These are phyloP conservation scores for Gerris buenoi DNA, from an alignment of 1,140 invertebrate species.

Conservation along the genomic window DNA sequence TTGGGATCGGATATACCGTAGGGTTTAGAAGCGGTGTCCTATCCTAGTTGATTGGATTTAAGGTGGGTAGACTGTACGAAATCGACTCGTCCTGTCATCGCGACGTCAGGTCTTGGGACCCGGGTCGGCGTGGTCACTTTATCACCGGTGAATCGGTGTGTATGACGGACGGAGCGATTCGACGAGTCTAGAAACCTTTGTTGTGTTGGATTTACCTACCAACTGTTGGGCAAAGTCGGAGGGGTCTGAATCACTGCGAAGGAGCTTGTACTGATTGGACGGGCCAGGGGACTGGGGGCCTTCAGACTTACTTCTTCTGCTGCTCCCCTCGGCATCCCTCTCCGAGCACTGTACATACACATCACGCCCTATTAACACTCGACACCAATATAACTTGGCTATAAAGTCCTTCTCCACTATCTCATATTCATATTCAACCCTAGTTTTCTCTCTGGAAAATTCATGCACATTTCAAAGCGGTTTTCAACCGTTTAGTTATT, in stretches of 20 bases:
- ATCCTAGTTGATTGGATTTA: neutral
- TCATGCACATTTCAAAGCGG: too few relatives aligned
- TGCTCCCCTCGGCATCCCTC: conserved; percentile 17
- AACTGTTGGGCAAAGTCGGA: conserved; percentile 18
- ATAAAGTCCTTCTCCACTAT: too few relatives aligned
- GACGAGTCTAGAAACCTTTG: conserved; percentile 24
- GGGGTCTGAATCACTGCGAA: conserved; percentile 20
- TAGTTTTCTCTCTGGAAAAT: too few relatives aligned
- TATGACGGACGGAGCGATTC: too few relatives aligned
- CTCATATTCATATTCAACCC: too few relatives aligned
- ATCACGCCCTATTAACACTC: neutral
- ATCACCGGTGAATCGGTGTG: too few relatives aligned
- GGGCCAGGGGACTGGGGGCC: conserved; percentile 37
- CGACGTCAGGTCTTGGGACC: too few relatives aligned
- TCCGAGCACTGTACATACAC: conserved; percentile 10
- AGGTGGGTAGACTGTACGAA: neutral
- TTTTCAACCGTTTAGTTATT: too few relatives aligned
- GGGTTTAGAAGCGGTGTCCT: neutral
- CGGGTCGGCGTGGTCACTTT: too few relatives aligned
- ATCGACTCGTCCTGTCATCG: neutral
- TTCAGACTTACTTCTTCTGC: conserved; percentile 53
- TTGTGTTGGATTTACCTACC: conserved; percentile 25
- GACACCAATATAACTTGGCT: too few relatives aligned
- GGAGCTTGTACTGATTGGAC: conserved; percentile 8
- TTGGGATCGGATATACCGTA: neutral